phyloP scores from a whole-genome alignment of 1,140 invertebrate genomes.

The Leptinotarsa defecta region DNA sequence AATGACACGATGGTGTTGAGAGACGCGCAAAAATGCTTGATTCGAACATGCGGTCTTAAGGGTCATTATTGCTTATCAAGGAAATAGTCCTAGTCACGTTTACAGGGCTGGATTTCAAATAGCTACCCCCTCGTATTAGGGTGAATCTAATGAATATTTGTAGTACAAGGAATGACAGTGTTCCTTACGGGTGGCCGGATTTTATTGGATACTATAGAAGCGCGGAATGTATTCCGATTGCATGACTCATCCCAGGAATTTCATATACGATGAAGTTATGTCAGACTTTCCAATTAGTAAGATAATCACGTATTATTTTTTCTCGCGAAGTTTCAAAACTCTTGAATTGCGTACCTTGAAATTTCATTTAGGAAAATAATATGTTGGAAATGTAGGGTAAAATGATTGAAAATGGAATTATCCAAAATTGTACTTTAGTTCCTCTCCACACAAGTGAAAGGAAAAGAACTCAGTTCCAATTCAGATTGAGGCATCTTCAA shows the following conservation, averaged over 20 bases:
- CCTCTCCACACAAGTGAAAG: too few relatives aligned
- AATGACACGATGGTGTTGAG: background rate
- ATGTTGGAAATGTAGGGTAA: too few relatives aligned
- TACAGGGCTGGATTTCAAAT: background rate
- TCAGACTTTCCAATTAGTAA: background rate
- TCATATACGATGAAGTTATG: slow-evolving; percentile 15
- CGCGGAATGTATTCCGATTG: slow-evolving; percentile 41
- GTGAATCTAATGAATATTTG: slow-evolving; percentile 48
- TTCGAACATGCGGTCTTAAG: background rate
- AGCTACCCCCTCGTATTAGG: slow-evolving; percentile 29
- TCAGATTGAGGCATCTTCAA: too few relatives aligned
- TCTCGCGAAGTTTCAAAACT: too few relatives aligned
- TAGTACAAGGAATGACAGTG: slow-evolving; percentile 46
- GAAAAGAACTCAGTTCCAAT: too few relatives aligned
- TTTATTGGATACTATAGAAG: slow-evolving; percentile 42
- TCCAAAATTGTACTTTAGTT: too few relatives aligned
- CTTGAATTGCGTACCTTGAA: too few relatives aligned
- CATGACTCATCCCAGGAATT: slow-evolving; percentile 26
- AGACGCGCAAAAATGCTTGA: background rate
- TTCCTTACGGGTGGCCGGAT: slow-evolving; percentile 45
- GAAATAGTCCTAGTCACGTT: background rate
- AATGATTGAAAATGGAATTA: too few relatives aligned
- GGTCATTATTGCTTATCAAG: background rate
- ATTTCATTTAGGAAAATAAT: too few relatives aligned
- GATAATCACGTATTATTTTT: background rate